A percentile compares a stretch with the other conserved stretches of the same genome.
Evolutionary conservation across 1,140 invertebrate species (phyloP).

Genomic region (Neuroterus valhalla): DNA sequence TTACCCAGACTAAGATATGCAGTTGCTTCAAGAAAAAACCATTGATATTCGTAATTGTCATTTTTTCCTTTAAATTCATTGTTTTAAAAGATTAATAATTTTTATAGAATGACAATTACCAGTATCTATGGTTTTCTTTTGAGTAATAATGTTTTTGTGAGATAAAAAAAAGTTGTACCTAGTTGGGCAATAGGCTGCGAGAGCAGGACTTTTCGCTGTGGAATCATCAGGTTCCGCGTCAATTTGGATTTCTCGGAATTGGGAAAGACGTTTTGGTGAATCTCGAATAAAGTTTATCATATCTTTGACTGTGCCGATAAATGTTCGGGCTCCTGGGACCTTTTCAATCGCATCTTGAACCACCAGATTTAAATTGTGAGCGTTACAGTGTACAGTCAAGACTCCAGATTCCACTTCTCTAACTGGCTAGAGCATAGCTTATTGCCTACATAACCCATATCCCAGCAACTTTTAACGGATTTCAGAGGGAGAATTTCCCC

Average conservation of each 20-base stretch:
- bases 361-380: slow-evolving; percentile 47
- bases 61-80: background rate
- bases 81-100: no score
- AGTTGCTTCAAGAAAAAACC: no score
- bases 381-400: slow-evolving; percentile 45
- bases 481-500: no score
- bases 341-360: slow-evolving; percentile 47
- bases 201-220: background rate
- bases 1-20: no score
- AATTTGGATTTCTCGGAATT: background rate
- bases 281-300: slow-evolving; percentile 42
- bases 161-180: background rate
- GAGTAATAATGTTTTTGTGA: background rate
- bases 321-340: slow-evolving; percentile 36
- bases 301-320: slow-evolving; percentile 38
- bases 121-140: background rate
- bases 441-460: no score
- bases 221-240: background rate
- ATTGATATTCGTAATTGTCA: no score
- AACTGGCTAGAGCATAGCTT: no score
- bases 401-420: slow-evolving; percentile 43
- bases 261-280: slow-evolving; percentile 36
- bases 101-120: no score
- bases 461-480: no score
- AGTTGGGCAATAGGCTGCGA: background rate